Conservation (phyloP, 2,113 vertebrate species). For the Budorcas taxicolor region DNA sequence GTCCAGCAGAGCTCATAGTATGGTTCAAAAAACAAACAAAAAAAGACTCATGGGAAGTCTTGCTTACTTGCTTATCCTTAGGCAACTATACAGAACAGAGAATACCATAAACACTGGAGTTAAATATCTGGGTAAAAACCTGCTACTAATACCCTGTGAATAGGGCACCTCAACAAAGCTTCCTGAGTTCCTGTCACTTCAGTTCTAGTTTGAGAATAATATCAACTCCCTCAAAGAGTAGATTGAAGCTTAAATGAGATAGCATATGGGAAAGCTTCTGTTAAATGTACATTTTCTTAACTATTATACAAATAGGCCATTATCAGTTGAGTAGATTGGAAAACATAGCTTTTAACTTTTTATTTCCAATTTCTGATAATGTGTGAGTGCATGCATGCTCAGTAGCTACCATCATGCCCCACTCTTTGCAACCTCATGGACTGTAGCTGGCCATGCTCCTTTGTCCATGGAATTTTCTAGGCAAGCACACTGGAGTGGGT, state of each 20-base stretch:
- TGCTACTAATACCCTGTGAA: not conserved
- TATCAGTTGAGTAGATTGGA: constrained; percentile 23
- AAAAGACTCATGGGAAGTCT: not conserved
- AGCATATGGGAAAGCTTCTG: constrained; percentile 1
- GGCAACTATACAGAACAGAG: not conserved
- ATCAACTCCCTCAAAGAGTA: not conserved
- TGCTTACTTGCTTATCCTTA: not conserved
- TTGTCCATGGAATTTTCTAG: not conserved
- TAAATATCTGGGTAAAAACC: not conserved
- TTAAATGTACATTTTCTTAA: not conserved
- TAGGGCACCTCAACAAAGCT: not conserved
- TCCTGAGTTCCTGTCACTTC: not conserved
- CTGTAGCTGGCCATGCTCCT: not conserved
- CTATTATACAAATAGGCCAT: not conserved
- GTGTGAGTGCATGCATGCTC: not conserved
- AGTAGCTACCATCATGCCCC: not conserved
- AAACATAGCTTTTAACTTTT: constrained; percentile 1
- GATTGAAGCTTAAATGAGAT: not conserved
- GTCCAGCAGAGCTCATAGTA: not conserved
- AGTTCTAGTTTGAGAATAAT: constrained; percentile 36
- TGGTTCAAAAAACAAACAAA: too few species aligned
- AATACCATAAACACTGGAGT: not conserved
- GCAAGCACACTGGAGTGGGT: not conserved
- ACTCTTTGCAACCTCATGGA: not conserved
- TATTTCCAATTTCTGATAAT: not conserved